Base-by-base conservation (phyloP, 2,113 vertebrate species). In the Nyctibius bracteatus region DNA sequence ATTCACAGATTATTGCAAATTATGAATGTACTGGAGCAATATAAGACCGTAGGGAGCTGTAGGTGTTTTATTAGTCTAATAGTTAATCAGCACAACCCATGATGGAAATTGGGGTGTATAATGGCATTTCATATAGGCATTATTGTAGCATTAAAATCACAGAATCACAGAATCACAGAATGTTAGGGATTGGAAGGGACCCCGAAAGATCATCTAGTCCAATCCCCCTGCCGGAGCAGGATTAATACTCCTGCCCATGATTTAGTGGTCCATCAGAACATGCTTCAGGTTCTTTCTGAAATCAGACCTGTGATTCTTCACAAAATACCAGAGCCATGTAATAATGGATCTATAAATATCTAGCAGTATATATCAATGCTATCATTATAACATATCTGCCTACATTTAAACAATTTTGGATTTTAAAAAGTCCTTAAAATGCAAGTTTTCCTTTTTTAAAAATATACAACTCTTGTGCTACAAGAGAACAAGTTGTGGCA, bases 1-100 rank as follows among this genome's bases (percentile, higher is more conserved):
- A 96, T 78, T 86, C 72, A 66, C 15, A 35, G 39, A 58, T 92
- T 90, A 93, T 63, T 84, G 67, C 67, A 92, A 81, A 90, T 83
- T 83, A 83, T 54, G 31, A 74, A 81, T 18, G 30, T 58, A n/a
- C 15, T 66, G 54, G 46, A 90, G 41, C 71, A 83, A 12, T 73
- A 27, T 8, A 77, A 62, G 63, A 37, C 74, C 74, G 10, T 0
- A 55, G 94, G 85, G 90, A 88, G 82, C 88, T 52, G 47, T 88
- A 88, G 72, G n/a, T 78, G 33, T 55, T 94, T 88, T 92, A 78
- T 94, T 86, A 90, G 30, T 39, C 46, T 83, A 59, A 86, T 3
- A 66, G 78, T 70, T 92, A 93, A 82, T 87, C 70, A 72, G 93
- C 55, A 80, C 31, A 93, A 78, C 12, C 30, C 43, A 49, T 37